Evolutionary conservation across 2,113 vertebrate species (phyloP), one percentile per base, ranked within the genome.

Genomic region (Acrocephalus kingi): DNA sequence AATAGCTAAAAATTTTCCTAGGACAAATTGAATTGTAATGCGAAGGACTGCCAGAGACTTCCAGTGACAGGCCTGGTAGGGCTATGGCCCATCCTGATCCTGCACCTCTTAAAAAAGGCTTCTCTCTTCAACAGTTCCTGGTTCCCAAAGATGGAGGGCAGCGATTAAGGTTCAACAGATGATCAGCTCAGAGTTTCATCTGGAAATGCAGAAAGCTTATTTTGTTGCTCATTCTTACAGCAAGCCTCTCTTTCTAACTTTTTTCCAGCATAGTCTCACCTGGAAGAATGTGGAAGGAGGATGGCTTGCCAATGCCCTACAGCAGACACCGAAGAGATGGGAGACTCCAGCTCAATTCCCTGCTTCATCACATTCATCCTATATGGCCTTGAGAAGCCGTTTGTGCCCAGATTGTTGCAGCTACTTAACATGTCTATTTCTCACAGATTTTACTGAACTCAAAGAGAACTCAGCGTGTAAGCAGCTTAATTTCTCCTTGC

Each of bases 401-500:
- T 84, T 69, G 48, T 79, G 23, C 33, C 22, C 24, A 74, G 43
- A 84, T 51, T 19, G 45, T 88, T 92, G 55, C 35, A 77, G 71
- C 58, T 76, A 46, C 39, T 79, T 78, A 52, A 33, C 28, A 23
- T 14, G 24, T 62, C 64, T 92, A 5, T 39, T n/a, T 73, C 27
- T n/a, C 30, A 43, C 27, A n/a, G 73, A 68, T 92, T 93, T 92
- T 86, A 74, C 35, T 75, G 45, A 84, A 77, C 52, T 92, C 51
- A 81, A 48, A 93, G 72, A 61, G 56, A 93, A 59, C 13, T 43
- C 52, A 48, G 48, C 2, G 0, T 43, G 31, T 89, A 90, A 94
- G 61, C 16, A 88, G 83, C 88, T 90, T 92, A 94, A 90, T 77
- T 95, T 86, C 72, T 92, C 12, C 55, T 77, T 85, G 43, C 23